Conservation (phyloP, 2,113 vertebrate genomes). For the Saimiri boliviensis region DNA sequence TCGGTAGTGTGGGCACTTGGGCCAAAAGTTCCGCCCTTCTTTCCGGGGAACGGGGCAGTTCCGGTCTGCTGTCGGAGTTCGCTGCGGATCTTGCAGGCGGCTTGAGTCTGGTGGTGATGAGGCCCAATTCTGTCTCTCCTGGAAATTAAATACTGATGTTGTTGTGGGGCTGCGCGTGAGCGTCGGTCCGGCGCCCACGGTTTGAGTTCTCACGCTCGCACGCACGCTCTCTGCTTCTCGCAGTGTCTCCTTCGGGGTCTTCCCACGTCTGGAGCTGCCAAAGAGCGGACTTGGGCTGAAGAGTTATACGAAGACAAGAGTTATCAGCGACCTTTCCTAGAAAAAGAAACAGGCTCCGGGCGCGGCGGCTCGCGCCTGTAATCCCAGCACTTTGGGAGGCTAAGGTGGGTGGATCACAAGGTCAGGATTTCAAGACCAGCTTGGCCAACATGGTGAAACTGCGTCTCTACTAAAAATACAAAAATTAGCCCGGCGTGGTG, state of each 20-base stretch:
- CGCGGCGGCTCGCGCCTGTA: no score
- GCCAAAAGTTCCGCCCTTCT: neutral
- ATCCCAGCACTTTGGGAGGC: no score
- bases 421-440: no score
- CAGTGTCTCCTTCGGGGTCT: neutral
- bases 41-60: accelerated
- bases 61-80: accelerated
- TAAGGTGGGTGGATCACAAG: no score
- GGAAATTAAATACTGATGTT: neutral
- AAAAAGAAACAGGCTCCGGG: neutral
- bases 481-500: no score
- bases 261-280: neutral
- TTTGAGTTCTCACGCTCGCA: neutral
- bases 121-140: neutral
- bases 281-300: neutral
- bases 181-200: no score
- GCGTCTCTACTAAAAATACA: no score
- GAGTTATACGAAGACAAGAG: neutral
- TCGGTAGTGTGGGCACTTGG: neutral
- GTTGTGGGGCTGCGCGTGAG: neutral
- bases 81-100: accelerated
- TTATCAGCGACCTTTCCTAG: neutral
- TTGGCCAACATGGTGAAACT: no score
- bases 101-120: accelerated
- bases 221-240: neutral